Conservation (phyloP, 2,797 vertebrate genomes). For the Mus minutoides region DNA sequence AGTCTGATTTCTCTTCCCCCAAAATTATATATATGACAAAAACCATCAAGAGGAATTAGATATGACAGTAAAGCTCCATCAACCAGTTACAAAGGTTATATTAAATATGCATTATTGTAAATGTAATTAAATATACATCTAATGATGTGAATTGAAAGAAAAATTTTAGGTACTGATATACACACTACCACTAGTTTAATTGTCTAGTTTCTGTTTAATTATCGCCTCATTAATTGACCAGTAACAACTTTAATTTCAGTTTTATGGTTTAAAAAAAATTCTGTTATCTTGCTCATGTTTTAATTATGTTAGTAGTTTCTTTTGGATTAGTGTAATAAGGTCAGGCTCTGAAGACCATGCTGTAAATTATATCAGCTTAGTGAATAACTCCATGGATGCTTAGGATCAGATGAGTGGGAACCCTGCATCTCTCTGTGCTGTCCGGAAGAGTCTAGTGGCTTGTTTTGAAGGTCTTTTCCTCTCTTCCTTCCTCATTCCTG, state of each 20-base stretch:
- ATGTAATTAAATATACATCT: slow-evolving; percentile 76
- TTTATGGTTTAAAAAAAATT: slow-evolving; percentile 29
- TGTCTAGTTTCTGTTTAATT: slow-evolving; percentile 79
- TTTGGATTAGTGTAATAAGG: slow-evolving; percentile 63
- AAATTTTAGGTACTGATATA: slow-evolving; percentile 62
- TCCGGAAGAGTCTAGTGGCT: neutral
- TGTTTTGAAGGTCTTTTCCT: neutral
- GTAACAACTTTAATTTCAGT: slow-evolving; percentile 66
- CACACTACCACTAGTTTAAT: slow-evolving; percentile 28
- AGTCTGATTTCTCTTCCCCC: neutral
- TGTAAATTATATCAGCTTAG: slow-evolving; percentile 66
- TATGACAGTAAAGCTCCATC: slow-evolving; percentile 18
- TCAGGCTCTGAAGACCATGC: slow-evolving; percentile 60
- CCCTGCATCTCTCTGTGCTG: neutral
- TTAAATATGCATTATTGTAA: slow-evolving; percentile 73
- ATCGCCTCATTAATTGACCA: slow-evolving; percentile 74
- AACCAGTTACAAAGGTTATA: slow-evolving; percentile 53
- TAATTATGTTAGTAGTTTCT: slow-evolving; percentile 64
- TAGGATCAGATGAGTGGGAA: neutral
- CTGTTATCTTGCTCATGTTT: slow-evolving; percentile 63
- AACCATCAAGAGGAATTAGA: slow-evolving; percentile 67
- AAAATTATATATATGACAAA: slow-evolving; percentile 35
- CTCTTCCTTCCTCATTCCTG: neutral
- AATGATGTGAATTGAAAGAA: slow-evolving; percentile 63
- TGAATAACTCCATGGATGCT: slow-evolving; percentile 40